Percentiles rank a stretch among this genome's conserved stretches.
Conservation (phyloP, 2,888 invertebrate genomes). For the Acrobasis suavella region DNA sequence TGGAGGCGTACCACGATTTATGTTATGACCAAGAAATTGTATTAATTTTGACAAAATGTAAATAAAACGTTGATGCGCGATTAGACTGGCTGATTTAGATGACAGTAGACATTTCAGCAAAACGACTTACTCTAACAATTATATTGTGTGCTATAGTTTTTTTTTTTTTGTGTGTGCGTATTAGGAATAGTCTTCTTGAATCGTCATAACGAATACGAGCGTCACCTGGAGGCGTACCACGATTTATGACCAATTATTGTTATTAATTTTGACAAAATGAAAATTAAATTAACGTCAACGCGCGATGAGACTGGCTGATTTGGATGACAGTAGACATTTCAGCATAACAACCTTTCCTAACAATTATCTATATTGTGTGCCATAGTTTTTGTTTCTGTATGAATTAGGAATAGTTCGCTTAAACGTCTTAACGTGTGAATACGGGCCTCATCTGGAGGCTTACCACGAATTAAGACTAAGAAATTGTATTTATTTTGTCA, state of each 20-base stretch:
- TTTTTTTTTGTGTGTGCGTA: too few species aligned
- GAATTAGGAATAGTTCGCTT: conserved; percentile 14
- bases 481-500: too few species aligned
- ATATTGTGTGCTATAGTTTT: too few species aligned
- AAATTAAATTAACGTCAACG: not conserved
- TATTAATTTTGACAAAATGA: not conserved
- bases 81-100: not conserved
- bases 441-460: too few species aligned
- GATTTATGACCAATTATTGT: conserved; percentile 11
- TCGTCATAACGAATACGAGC: conserved; percentile 16
- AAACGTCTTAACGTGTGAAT: conserved; percentile 23
- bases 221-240: conserved; percentile 35
- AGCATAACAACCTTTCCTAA: not conserved
- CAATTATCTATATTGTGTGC: too few species aligned
- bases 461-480: too few species aligned
- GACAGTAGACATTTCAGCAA: not conserved
- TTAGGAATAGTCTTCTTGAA: conserved; percentile 19
- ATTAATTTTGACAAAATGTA: not conserved
- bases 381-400: too few species aligned
- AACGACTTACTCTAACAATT: not conserved
- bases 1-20: conserved; percentile 32
- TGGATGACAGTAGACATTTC: not conserved
- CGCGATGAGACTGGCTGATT: not conserved
- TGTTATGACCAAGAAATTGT: not conserved
- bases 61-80: not conserved